Base-by-base conservation (phyloP, 2,113 vertebrate genomes). In the Toxotes chatareus region DNA sequence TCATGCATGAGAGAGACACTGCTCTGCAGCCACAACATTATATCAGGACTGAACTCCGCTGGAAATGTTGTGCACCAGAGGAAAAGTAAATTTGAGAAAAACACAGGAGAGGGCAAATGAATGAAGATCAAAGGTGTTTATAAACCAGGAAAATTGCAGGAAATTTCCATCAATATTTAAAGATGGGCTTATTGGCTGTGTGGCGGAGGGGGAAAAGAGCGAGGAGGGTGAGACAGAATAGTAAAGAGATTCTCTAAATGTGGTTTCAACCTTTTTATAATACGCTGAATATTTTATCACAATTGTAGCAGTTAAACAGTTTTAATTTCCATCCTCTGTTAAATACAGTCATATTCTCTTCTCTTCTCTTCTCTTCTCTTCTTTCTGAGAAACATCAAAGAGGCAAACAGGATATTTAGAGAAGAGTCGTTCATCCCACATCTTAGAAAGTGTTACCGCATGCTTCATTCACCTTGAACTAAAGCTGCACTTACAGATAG, bases 221-320 rank as follows among this genome's bases (percentile, higher is more conserved):
- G 34, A 64, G 23, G 32, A 59, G 31, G 32, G 36, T 19, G 59
- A 75, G 62, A 40, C 17, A 55, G 81, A 75, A 76, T 16, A 61
- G 75, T 27, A 69, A 57, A 32, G 47, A 68, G n/a, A 80, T 67
- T 62, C 32, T 83, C 32, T 49, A 32, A 82, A 49, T 75, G 60
- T 79, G 57, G 57, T 87, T 83, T 80, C 68, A 85, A 62, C 47
- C 32, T 81, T 83, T 76, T 86, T 80, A 67, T 67, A 76, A 65
- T 66, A 46, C 0, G 17, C 27, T 87, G 57, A 87, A 87, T 91
- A 89, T 91, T 89, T 82, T n/a, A 85, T 83, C 23, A 75, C 47
- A 44, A 23, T 76, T 65, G 76, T 47, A 71, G 80, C 51, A 65
- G 77, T 87, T 78, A 83, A 75, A 14, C 65, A 74, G 59, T 31